Base-by-base conservation (phyloP, 2,113 vertebrate species). In the Piprites chloris region DNA sequence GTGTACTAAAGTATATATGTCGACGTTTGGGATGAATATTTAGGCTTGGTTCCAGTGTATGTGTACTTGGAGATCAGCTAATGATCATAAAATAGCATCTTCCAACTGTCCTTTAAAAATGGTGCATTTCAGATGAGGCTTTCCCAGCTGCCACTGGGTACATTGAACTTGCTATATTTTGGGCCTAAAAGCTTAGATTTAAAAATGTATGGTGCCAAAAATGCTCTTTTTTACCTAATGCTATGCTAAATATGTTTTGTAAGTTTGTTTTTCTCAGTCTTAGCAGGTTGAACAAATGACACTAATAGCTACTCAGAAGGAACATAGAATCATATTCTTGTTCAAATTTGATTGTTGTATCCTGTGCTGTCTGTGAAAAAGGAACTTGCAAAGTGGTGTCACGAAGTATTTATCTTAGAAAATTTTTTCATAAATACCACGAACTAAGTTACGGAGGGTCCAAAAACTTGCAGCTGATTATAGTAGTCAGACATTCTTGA, bases 121-220 rank as follows among this genome's bases (percentile, higher is more conserved):
- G 52, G 78, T 94, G 61, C 61, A 41, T 97, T 96, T 96, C 73
- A 80, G 80, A 46, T 65, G 62, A 97, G 61, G 78, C 92, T 94
- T 95, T 94, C 62, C n/a, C 76, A 77, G 87, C 87, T 83, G 77
- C 58, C 87, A 87, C 91, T 96, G 88, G 87, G 79, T 95, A 79
- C 35, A 3, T 96, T 92, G 74, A 41, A 72, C 72, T 95, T 85
- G 66, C 66, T 95, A 69, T 71, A 90, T 71, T 88, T 89, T 27
- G 59, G 89, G 87, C 82, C 93, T 95, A 46, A 92, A 89, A 84
- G 69, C 79, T 96, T 95, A 55, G 58, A 85, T 94, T 95, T 96
- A 49, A 95, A 96, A 89, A 95, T 76, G 69, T 92, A 73, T 61
- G 79, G 97, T 98, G 98, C 98, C 98, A 98, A 98, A 98, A 97